Conservation (phyloP, 2,888 invertebrate species). For the Craniophora ligustri region DNA sequence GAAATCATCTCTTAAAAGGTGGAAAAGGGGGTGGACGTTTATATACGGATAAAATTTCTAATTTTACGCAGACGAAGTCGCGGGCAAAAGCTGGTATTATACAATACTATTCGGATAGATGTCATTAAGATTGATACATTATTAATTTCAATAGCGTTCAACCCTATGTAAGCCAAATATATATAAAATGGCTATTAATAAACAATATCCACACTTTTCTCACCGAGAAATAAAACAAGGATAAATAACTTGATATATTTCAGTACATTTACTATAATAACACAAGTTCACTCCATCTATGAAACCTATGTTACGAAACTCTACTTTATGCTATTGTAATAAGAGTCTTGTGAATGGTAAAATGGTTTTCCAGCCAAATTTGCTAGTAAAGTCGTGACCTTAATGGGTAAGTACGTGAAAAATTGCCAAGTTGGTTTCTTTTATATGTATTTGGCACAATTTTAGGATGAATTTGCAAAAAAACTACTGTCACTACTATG, state of each 20-base stretch:
- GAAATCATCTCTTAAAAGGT: no score
- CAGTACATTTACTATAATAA: slow-evolving; percentile 40
- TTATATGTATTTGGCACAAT: slow-evolving; percentile 43
- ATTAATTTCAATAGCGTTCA: neutral
- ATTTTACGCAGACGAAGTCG: no score
- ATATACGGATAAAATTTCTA: no score
- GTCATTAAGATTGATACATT: no score
- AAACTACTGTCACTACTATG: no score
- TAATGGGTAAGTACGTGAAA: slow-evolving; percentile 47
- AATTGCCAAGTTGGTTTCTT: slow-evolving; percentile 51
- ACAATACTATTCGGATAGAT: no score
- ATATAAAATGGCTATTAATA: slow-evolving; percentile 7
- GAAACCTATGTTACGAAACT: slow-evolving; percentile 41
- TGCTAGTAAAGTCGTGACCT: slow-evolving; percentile 43
- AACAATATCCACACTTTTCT: slow-evolving; percentile 23
- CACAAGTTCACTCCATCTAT: slow-evolving; percentile 42
- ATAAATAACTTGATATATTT: slow-evolving; percentile 42
- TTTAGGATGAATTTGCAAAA: slow-evolving; percentile 35
- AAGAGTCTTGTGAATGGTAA: neutral
- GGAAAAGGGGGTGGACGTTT: no score
- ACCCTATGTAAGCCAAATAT: neutral
- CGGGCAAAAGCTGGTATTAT: no score
- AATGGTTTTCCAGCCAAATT: slow-evolving; percentile 1
- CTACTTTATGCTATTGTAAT: neutral
- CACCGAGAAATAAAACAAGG: slow-evolving; percentile 19